Conservation (phyloP, 1,140 invertebrate genomes). For the Leptinotarsa texana region DNA sequence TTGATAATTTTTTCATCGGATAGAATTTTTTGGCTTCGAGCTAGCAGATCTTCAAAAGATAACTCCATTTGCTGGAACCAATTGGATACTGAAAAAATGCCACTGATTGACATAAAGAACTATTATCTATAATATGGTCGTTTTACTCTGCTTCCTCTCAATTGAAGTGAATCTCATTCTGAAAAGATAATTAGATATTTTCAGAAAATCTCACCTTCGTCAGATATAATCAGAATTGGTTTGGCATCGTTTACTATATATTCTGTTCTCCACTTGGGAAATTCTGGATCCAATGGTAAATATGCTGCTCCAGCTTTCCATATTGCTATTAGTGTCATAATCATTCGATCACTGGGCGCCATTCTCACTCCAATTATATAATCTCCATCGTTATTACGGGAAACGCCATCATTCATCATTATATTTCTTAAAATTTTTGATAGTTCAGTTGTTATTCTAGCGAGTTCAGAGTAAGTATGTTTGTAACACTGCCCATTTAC, state of each 20-base stretch:
- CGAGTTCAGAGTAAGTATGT: slow-evolving; percentile 39
- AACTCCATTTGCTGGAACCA: too few species aligned
- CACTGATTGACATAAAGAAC: too few species aligned
- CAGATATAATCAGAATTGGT: slow-evolving; percentile 71
- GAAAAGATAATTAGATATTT: too few species aligned
- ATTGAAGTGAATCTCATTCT: too few species aligned
- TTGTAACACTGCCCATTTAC: slow-evolving; percentile 32
- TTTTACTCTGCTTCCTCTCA: too few species aligned
- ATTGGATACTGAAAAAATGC: too few species aligned
- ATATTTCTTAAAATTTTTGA: slow-evolving; percentile 35
- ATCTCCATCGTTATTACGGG: slow-evolving; percentile 66
- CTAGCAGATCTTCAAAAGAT: too few species aligned
- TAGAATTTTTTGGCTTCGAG: too few species aligned
- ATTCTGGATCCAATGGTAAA: slow-evolving; percentile 77
- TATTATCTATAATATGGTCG: too few species aligned
- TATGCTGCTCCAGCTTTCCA: slow-evolving; percentile 83
- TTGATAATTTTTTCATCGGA: too few species aligned
- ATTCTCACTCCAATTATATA: slow-evolving; percentile 75
- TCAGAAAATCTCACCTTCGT: slow-evolving; percentile 54
- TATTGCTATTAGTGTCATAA: slow-evolving; percentile 70
- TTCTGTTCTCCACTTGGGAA: slow-evolving; percentile 72
- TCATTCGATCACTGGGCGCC: slow-evolving; percentile 71
- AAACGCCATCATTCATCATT: slow-evolving; percentile 44
- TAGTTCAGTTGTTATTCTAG: slow-evolving; percentile 41
- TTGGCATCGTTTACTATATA: slow-evolving; percentile 77